phyloP scores from a whole-genome alignment of 2,113 vertebrate species.

The Pagrus major region DNA sequence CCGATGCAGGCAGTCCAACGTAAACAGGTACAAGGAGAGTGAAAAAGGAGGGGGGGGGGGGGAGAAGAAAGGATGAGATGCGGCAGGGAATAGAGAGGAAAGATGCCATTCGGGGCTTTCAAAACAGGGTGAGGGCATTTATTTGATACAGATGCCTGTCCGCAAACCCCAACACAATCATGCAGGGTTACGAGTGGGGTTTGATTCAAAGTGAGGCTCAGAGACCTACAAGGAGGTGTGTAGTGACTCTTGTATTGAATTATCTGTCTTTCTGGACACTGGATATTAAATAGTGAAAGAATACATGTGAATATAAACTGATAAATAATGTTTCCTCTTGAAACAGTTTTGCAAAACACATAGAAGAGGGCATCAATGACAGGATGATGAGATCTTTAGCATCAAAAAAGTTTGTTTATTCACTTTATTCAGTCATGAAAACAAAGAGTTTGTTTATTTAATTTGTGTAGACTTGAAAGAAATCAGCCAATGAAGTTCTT shows the following conservation, averaged over 20 bases:
- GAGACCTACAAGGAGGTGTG: background rate
- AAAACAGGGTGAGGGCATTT: background rate
- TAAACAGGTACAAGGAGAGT: background rate
- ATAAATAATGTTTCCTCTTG: no score
- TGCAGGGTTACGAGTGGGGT: background rate
- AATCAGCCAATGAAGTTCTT: no score
- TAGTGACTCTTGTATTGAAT: background rate
- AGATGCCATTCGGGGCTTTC: background rate
- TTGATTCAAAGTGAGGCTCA: background rate
- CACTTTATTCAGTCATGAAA: no score
- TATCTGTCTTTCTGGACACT: background rate
- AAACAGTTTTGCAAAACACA: background rate
- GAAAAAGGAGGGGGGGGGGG: background rate
- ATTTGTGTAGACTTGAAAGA: no score
- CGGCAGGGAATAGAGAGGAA: background rate
- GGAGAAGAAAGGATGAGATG: background rate
- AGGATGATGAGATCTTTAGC: background rate
- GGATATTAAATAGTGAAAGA: background rate
- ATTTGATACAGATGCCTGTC: background rate
- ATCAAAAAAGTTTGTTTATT: no score
- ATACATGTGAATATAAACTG: background rate
- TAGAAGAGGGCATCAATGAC: background rate
- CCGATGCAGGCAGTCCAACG: slow-evolving; percentile 22
- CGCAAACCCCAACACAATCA: background rate
- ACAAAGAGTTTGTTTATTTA: no score